These are phyloP conservation scores for Apis cerana DNA, from an alignment of 1,140 invertebrate species.

Conservation along the genomic window DNA sequence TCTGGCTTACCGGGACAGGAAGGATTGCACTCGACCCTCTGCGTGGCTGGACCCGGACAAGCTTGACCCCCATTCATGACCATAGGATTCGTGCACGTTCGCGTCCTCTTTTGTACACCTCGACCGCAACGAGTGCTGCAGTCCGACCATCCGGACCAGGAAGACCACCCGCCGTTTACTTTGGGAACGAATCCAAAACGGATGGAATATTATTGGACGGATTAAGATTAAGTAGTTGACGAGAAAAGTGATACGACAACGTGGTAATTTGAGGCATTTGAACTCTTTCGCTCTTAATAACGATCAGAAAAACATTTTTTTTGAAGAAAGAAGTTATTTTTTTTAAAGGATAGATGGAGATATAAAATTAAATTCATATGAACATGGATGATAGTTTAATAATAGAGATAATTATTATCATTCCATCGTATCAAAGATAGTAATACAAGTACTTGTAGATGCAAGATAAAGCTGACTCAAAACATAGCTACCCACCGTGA, in stretches of 20 bases:
- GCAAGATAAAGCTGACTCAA: no score
- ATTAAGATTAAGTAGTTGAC: no score
- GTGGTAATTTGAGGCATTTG: background rate
- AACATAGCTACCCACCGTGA: no score
- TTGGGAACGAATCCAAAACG: slow-evolving; percentile 78
- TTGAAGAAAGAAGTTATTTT: no score
- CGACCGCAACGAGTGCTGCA: slow-evolving; percentile 86
- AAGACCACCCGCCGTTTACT: slow-evolving; percentile 90
- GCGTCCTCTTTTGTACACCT: slow-evolving; percentile 89
- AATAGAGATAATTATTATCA: no score
- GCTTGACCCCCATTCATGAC: slow-evolving; percentile 92
- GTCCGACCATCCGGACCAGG: slow-evolving; percentile 94
- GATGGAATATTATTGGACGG: background rate
- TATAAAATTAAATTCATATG: no score
- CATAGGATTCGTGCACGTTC: slow-evolving; percentile 93
- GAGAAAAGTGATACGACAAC: background rate
- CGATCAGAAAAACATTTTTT: no score
- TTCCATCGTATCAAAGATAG: no score
- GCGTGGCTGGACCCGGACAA: slow-evolving; percentile 89
- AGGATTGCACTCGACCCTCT: slow-evolving; percentile 90
- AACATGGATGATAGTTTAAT: no score
- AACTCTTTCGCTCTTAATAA: no score
- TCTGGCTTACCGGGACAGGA: slow-evolving; percentile 89
- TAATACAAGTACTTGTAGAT: no score
- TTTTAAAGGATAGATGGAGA: no score